Evolutionary conservation across 2,888 invertebrate genomes (phyloP).

Genomic region (Drosophila pseudotalamancana): DNA sequence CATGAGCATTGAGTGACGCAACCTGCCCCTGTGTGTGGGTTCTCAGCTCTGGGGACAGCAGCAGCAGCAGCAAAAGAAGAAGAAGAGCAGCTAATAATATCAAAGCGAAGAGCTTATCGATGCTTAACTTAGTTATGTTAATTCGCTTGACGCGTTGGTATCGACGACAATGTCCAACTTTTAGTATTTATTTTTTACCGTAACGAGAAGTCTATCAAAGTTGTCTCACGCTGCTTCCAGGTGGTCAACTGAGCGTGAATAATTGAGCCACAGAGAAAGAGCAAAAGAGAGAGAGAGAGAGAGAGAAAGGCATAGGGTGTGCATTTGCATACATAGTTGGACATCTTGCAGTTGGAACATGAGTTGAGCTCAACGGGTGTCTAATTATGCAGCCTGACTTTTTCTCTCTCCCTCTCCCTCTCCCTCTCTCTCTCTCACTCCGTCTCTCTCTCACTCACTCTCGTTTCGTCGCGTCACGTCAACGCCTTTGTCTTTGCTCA

Average conservation of each 20-base stretch:
- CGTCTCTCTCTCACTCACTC: not conserved
- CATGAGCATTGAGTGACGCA: slow-evolving; percentile 47
- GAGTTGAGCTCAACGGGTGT: slow-evolving; percentile 52
- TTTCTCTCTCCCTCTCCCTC: not conserved
- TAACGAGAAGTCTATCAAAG: slow-evolving; percentile 57
- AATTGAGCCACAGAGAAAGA: slow-evolving; percentile 50
- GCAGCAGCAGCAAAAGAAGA: slow-evolving; percentile 33
- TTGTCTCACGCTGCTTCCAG: slow-evolving; percentile 66
- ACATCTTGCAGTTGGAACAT: slow-evolving; percentile 19
- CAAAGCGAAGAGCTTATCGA: slow-evolving; percentile 70
- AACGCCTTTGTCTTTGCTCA: slow-evolving; percentile 67
- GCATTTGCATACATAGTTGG: slow-evolving; percentile 56
- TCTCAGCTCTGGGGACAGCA: not conserved
- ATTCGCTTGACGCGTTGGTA: slow-evolving; percentile 52
- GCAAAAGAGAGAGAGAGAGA: not conserved
- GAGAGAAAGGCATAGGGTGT: not conserved
- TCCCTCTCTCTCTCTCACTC: not conserved
- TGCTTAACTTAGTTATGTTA: slow-evolving; percentile 77
- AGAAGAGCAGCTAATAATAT: slow-evolving; percentile 64
- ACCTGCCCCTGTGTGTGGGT: slow-evolving; percentile 40
- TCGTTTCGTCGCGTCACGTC: slow-evolving; percentile 33
- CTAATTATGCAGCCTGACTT: slow-evolving; percentile 72
- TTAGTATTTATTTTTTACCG: slow-evolving; percentile 36
- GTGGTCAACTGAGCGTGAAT: slow-evolving; percentile 83
- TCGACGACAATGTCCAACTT: slow-evolving; percentile 44